A percentile compares a stretch with the other conserved stretches of the same genome.
phyloP scores from a whole-genome alignment of 64 coral and sea anemone species.

The Actinia equina region DNA sequence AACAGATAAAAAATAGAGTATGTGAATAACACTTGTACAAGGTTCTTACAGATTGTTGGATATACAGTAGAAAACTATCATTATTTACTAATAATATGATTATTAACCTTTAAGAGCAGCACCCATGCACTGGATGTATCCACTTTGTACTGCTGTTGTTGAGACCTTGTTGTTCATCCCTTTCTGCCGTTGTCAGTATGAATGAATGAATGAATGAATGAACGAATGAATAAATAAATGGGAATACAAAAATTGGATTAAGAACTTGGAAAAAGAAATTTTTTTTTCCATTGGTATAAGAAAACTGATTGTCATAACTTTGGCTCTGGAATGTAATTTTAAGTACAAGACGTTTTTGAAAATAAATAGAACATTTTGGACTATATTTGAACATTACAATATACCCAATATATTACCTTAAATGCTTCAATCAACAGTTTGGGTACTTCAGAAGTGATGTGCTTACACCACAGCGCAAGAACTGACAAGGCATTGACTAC shows the following conservation, averaged over 20 bases:
- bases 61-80: too few species aligned
- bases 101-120: conserved; percentile 51
- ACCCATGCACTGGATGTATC: conserved; percentile 50
- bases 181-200: conserved; percentile 22
- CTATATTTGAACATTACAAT: background rate
- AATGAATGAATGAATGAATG: conserved; percentile 12
- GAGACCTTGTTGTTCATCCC: conserved; percentile 53
- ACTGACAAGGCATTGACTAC: conserved; percentile 63
- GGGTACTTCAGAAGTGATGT: conserved; percentile 55
- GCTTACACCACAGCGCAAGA: conserved; percentile 61
- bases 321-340: background rate
- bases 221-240: background rate
- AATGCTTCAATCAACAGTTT: conserved; percentile 59
- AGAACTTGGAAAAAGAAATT: background rate
- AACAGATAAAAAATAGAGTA: too few species aligned
- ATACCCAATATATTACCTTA: conserved; percentile 32
- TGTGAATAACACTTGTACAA: too few species aligned
- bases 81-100: too few species aligned
- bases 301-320: too few species aligned
- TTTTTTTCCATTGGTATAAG: too few species aligned
- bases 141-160: conserved; percentile 37
- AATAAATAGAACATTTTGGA: too few species aligned
- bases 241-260: background rate
- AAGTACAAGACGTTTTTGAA: background rate
- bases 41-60: too few species aligned